phyloP scores from a whole-genome alignment of 2,888 invertebrate genomes.

The Sacculina carcini region DNA sequence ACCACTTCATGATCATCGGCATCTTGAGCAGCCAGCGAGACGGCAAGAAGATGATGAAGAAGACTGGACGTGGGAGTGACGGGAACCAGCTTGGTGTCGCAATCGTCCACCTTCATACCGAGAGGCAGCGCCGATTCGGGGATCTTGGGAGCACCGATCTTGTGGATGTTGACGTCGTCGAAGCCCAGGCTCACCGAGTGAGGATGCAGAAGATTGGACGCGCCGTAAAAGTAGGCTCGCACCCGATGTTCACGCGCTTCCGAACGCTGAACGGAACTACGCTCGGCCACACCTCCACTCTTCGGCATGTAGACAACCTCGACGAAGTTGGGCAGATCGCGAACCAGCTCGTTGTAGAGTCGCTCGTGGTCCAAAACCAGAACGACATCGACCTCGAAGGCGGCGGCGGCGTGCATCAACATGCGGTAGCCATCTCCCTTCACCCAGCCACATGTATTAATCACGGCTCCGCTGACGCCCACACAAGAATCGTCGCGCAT shows the following conservation, averaged over 20 bases:
- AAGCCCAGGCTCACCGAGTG: conserved; percentile 57
- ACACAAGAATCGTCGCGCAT: conserved; percentile 38
- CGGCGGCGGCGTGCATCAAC: conserved; percentile 60
- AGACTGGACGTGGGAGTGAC: conserved; percentile 43
- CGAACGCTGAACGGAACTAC: conserved; percentile 38
- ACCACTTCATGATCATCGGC: conserved; percentile 51
- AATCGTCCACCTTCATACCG: conserved; percentile 79
- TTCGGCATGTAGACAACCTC: conserved; percentile 77
- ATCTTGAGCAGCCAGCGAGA: conserved; percentile 53
- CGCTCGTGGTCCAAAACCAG: conserved; percentile 87
- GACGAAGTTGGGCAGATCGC: conserved; percentile 79
- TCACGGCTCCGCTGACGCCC: conserved; percentile 54
- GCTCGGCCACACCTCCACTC: conserved; percentile 85
- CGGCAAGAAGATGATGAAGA: conserved; percentile 62
- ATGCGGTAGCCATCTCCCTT: conserved; percentile 70
- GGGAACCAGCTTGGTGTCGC: conserved; percentile 54
- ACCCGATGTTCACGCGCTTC: conserved; percentile 55
- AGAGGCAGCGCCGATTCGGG: conserved; percentile 90
- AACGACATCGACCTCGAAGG: conserved; percentile 86
- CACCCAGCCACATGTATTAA: conserved; percentile 96
- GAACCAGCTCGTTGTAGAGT: conserved; percentile 68
- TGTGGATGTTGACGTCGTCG: conserved; percentile 42
- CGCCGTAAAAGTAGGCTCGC: conserved; percentile 84
- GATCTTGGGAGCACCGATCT: conserved; percentile 74
- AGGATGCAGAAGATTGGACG: conserved; percentile 37